Evolutionary conservation across 2,113 vertebrate species (phyloP).

Genomic region (Propithecus coquereli): DNA sequence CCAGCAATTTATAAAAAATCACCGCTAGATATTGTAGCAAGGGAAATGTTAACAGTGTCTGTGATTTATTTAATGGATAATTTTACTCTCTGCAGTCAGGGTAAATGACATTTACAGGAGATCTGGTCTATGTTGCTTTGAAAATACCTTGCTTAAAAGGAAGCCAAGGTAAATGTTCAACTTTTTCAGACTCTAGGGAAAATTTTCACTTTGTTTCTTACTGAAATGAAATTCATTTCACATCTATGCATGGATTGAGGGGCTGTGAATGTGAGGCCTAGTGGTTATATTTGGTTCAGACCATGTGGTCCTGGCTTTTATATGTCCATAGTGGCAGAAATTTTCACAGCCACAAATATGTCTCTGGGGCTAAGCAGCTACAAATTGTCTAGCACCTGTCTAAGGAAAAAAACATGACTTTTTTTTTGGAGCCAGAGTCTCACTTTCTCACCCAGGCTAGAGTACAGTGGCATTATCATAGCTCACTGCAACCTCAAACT

Average conservation of each 20-base stretch:
- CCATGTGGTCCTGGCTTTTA: neutral
- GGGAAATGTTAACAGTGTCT: conserved; percentile 44
- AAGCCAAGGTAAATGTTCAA: conserved; percentile 20
- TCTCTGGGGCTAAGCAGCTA: neutral
- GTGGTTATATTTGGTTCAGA: neutral
- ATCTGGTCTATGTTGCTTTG: conserved; percentile 51
- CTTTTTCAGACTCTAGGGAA: neutral
- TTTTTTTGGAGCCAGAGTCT: neutral
- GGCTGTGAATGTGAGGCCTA: neutral
- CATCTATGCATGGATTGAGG: neutral
- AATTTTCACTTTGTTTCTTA: neutral
- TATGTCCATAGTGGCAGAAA: neutral
- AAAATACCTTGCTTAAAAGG: conserved; percentile 32
- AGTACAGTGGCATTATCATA: too few relatives aligned
- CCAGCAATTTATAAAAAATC: conserved; percentile 4
- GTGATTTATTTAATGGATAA: conserved; percentile 56
- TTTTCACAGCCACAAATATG: conserved; percentile 21
- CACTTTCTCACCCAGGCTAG: too few relatives aligned
- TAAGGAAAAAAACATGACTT: neutral
- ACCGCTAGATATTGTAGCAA: conserved; percentile 31
- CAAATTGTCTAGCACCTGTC: neutral
- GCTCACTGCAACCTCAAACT: too few relatives aligned
- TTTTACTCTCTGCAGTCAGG: conserved; percentile 30
- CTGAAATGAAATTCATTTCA: neutral
- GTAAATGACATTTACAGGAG: conserved; percentile 32